Conservation (phyloP, 1,140 invertebrate species). For the Neuroterus valhalla region DNA sequence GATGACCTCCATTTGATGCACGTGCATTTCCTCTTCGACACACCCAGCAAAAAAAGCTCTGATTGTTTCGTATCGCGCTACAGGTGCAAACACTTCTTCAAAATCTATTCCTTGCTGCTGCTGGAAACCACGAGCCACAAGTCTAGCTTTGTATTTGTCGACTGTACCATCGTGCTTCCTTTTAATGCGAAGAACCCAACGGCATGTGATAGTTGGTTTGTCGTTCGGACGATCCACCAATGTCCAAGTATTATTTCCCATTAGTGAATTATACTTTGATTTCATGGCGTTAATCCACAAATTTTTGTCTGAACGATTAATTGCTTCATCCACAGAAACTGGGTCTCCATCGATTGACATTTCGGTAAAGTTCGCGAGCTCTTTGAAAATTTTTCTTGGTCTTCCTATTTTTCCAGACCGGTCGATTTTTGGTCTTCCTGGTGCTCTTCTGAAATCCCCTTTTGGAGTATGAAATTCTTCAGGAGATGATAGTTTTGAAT, state of each 20-base stretch:
- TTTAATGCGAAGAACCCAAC: conserved; percentile 39
- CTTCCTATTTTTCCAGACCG: background rate
- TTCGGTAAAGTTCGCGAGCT: background rate
- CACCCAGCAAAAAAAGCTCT: conserved; percentile 32
- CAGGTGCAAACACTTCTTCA: conserved; percentile 41
- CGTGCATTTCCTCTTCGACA: conserved; percentile 39
- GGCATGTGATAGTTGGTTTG: conserved; percentile 33
- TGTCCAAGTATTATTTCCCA: conserved; percentile 38
- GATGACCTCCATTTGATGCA: conserved; percentile 44
- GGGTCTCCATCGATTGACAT: conserved; percentile 4
- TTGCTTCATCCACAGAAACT: conserved; percentile 4
- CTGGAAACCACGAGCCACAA: conserved; percentile 32
- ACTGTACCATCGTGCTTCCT: conserved; percentile 25
- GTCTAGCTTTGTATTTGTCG: conserved; percentile 39
- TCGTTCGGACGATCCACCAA: conserved; percentile 34
- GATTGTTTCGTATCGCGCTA: conserved; percentile 42
- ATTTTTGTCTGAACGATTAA: conserved; percentile 23
- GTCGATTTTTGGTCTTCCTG: background rate
- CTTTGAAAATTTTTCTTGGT: background rate
- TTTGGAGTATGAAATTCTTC: background rate
- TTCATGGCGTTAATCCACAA: conserved; percentile 34
- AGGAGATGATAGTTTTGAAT: background rate
- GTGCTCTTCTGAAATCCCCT: background rate
- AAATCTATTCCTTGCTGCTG: conserved; percentile 39
- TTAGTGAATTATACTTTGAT: conserved; percentile 21